Conservation (phyloP, 2,113 vertebrate species). For the Vombatus ursinus region DNA sequence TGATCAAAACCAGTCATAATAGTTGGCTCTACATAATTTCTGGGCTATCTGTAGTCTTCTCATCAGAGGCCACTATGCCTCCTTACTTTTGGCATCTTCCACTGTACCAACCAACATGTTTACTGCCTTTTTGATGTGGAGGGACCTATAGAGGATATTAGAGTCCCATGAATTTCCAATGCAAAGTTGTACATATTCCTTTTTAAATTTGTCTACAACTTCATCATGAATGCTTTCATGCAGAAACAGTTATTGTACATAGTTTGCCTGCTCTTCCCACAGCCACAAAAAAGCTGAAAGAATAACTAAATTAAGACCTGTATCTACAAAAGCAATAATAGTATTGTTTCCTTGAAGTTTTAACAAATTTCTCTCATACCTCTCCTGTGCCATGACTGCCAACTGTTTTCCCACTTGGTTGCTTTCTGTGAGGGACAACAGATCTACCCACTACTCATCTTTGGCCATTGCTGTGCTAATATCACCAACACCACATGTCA, state of each 20-base stretch:
- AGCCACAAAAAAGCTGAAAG: constrained; percentile 93
- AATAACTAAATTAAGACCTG: constrained; percentile 93
- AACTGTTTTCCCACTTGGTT: constrained; percentile 95
- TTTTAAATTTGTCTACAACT: constrained; percentile 87
- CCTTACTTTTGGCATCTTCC: constrained; percentile 91
- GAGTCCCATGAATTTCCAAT: constrained; percentile 92
- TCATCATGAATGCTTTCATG: constrained; percentile 92
- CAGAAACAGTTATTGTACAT: constrained; percentile 94
- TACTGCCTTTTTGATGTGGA: constrained; percentile 92
- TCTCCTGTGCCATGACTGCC: constrained; percentile 93
- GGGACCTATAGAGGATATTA: constrained; percentile 90
- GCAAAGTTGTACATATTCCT: constrained; percentile 92
- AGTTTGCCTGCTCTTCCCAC: constrained; percentile 96
- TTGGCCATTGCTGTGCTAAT: constrained; percentile 93
- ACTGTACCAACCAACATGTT: constrained; percentile 90
- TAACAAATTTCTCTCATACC: constrained; percentile 93
- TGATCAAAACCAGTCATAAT: constrained; percentile 93
- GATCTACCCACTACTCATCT: constrained; percentile 92
- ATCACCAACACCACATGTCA: constrained; percentile 94
- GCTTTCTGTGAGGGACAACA: constrained; percentile 97
- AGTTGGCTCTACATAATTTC: constrained; percentile 94
- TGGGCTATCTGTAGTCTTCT: constrained; percentile 91
- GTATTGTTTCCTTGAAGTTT: constrained; percentile 98
- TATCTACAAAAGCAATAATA: constrained; percentile 96
- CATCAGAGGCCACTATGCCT: constrained; percentile 90